Conservation (phyloP, 2,113 vertebrate genomes). For the Perca schrenkii region DNA sequence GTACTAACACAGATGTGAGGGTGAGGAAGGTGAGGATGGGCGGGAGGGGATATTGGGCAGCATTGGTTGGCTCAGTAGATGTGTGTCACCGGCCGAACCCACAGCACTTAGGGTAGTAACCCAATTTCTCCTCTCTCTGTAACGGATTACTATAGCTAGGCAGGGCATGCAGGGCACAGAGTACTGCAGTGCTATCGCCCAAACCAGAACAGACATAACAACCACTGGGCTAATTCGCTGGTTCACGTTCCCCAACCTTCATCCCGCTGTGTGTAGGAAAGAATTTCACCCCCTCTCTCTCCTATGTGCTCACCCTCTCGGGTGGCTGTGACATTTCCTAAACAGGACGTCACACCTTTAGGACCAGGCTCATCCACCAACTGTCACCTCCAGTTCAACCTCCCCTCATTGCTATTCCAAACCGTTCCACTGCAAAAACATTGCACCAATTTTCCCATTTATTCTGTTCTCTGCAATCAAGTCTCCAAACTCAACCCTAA, state of each 20-base stretch:
- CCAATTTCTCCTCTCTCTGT: constrained; percentile 76
- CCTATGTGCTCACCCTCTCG: constrained; percentile 73
- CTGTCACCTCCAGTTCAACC: constrained; percentile 61
- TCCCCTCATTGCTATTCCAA: constrained; percentile 67
- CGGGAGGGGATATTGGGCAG: constrained; percentile 49
- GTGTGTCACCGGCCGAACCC: constrained; percentile 81
- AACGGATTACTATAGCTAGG: constrained; percentile 63
- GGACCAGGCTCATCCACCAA: constrained; percentile 65
- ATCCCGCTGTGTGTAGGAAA: constrained; percentile 82
- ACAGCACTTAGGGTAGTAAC: constrained; percentile 81
- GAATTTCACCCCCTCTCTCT: constrained; percentile 79
- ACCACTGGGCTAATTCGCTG: constrained; percentile 54
- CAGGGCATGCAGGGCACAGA: constrained; percentile 75
- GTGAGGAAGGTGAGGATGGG: constrained; percentile 18
- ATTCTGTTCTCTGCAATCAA: constrained; percentile 37
- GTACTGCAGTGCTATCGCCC: constrained; percentile 88
- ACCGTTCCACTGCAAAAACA: constrained; percentile 64
- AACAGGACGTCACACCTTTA: constrained; percentile 82
- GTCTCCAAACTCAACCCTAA: constrained; percentile 40
- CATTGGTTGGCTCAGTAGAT: constrained; percentile 70
- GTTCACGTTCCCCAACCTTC: constrained; percentile 75
- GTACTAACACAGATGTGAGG: constrained; percentile 77
- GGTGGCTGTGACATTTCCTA: constrained; percentile 82
- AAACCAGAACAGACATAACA: constrained; percentile 65
- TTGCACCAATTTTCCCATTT: constrained; percentile 58